Evolutionary conservation across 2,888 invertebrate species (phyloP).

Genomic region (Phortica magna): DNA sequence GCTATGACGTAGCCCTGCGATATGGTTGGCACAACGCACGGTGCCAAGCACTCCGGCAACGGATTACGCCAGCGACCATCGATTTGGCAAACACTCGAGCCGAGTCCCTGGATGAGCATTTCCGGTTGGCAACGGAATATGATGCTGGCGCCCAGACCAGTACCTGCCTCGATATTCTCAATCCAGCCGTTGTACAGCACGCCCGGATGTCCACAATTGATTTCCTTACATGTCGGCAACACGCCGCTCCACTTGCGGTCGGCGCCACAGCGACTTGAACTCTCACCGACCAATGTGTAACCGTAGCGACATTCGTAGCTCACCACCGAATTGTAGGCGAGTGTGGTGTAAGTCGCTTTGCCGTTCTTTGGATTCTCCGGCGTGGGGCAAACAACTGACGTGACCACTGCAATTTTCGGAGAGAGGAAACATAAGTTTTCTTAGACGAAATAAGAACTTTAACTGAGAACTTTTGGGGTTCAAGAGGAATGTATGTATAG

Average conservation of each 20-base stretch:
- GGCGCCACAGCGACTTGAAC: constrained; percentile 94
- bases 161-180: constrained; percentile 92
- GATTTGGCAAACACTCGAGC: constrained; percentile 94
- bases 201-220: constrained; percentile 97
- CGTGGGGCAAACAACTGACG: constrained; percentile 95
- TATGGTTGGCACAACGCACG: constrained; percentile 94
- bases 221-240: constrained; percentile 96
- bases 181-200: constrained; percentile 97
- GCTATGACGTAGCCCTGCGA: constrained; percentile 87
- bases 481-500: too few species aligned
- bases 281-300: constrained; percentile 92
- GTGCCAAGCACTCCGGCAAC: constrained; percentile 93
- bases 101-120: constrained; percentile 92
- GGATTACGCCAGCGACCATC: constrained; percentile 97
- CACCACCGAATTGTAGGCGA: constrained; percentile 96
- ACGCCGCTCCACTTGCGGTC: constrained; percentile 96
- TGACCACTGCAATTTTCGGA: constrained; percentile 82
- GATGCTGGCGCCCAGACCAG: constrained; percentile 93
- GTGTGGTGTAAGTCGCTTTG: constrained; percentile 93
- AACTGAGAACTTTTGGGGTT: neutral
- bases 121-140: constrained; percentile 96
- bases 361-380: constrained; percentile 96
- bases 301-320: constrained; percentile 98
- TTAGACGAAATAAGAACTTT: too few species aligned
- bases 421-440: too few species aligned